These are phyloP conservation scores for Sebastes taczanowskii DNA, from an alignment of 2,797 vertebrate genomes.

Conservation along the genomic window DNA sequence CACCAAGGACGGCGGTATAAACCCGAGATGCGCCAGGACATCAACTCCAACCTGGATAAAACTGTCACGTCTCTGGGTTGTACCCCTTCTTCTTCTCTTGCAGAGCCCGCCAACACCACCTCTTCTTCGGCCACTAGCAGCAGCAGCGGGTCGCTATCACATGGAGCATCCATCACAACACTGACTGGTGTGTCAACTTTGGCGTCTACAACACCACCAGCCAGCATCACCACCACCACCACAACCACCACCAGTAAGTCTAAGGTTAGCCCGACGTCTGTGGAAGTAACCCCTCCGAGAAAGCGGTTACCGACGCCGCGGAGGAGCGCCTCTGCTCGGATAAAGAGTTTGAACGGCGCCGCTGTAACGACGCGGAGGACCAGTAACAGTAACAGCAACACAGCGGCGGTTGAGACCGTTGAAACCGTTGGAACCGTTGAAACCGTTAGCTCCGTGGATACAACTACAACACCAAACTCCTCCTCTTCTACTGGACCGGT, in stretches of 20 bases:
- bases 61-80: slow-evolving; percentile 62
- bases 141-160: slow-evolving; percentile 77
- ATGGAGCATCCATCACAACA: slow-evolving; percentile 83
- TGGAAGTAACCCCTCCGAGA: slow-evolving; percentile 69
- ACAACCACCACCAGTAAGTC: not conserved
- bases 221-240: slow-evolving; percentile 57
- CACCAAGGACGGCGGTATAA: slow-evolving; percentile 73
- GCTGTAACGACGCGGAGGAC: slow-evolving; percentile 72
- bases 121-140: too few species aligned
- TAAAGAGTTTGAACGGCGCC: slow-evolving; percentile 83
- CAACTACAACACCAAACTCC: slow-evolving; percentile 42
- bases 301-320: slow-evolving; percentile 74
- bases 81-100: slow-evolving; percentile 31
- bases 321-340: slow-evolving; percentile 73
- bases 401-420: slow-evolving; percentile 35
- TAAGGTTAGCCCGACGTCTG: slow-evolving; percentile 52
- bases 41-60: slow-evolving; percentile 76
- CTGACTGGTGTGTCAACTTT: slow-evolving; percentile 79
- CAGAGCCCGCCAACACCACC: slow-evolving; percentile 52
- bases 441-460: slow-evolving; percentile 36
- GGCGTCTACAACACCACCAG: slow-evolving; percentile 57
- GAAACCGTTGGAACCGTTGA: not conserved
- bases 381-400: slow-evolving; percentile 37
- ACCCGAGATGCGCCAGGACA: slow-evolving; percentile 76
- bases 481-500: slow-evolving; percentile 26